Percentiles rank a stretch among this genome's conserved stretches.
Conservation (phyloP, 64 coral and sea anemone species). For the Porites lutea region DNA sequence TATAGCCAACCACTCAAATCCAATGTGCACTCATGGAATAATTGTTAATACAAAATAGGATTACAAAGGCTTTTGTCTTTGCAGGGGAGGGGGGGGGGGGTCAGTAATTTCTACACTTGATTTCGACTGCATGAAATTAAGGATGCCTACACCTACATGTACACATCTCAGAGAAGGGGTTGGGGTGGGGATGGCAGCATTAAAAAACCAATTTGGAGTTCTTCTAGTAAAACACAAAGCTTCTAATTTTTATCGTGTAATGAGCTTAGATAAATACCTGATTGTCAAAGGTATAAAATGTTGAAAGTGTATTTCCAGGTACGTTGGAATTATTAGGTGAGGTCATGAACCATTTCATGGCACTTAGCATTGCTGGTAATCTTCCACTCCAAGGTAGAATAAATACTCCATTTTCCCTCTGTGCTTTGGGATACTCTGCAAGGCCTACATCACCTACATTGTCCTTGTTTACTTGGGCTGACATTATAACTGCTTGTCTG, state of each 20-base stretch:
- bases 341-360: conserved; percentile 30
- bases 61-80: too few species aligned
- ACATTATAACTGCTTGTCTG: background rate
- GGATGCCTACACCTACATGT: too few species aligned
- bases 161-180: too few species aligned
- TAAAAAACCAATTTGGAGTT: too few species aligned
- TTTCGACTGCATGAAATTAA: too few species aligned
- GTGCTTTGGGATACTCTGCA: conserved; percentile 17
- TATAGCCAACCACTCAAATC: too few species aligned
- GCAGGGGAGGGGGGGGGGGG: too few species aligned
- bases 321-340: background rate
- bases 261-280: conserved; percentile 18
- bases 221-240: too few species aligned
- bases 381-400: background rate
- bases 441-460: background rate
- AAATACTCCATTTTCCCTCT: conserved; percentile 7
- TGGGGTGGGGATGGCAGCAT: too few species aligned
- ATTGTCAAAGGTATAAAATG: background rate
- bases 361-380: background rate
- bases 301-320: background rate
- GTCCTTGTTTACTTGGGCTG: background rate
- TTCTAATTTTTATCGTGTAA: background rate
- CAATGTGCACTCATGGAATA: too few species aligned
- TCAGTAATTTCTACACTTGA: too few species aligned
- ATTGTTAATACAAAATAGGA: too few species aligned